Evolutionary conservation across 1,140 invertebrate species (phyloP), one percentile per base, ranked within the genome.

Genomic region (Elysia chlorotica): DNA sequence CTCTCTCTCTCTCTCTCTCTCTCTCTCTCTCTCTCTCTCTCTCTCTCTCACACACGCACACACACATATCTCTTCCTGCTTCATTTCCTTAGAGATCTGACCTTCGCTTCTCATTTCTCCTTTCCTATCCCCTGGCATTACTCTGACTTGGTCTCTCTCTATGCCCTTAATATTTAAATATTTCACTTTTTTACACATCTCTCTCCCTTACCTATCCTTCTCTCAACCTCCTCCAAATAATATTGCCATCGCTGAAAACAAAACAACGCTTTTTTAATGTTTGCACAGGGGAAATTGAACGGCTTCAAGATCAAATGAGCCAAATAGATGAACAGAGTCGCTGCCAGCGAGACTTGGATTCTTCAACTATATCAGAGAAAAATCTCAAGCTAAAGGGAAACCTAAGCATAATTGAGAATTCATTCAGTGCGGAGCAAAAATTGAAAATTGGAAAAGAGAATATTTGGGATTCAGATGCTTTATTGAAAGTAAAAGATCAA

Each of bases 241-340:
- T n/a, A n/a, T n/a, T n/a, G n/a, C n/a, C n/a, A n/a, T n/a, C n/a
- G n/a, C n/a, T n/a, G n/a, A n/a, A n/a, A n/a, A n/a, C n/a, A n/a
- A n/a, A n/a, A n/a, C n/a, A n/a, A n/a, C n/a, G n/a, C n/a, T n/a
- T n/a, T n/a, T n/a, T n/a, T n/a, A n/a, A n/a, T n/a, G n/a, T n/a
- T n/a, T n/a, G n/a, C n/a, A n/a, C 59, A 71, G 69, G 54, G 61
- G 69, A 71, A 53, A 71, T 71, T 71, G 69, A 71, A 33, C 38
- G 69, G 48, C 59, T 71, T 2, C 69, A 71, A 41, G 69, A 71
- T 63, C 57, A 71, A 21, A 71, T 71, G 69, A 71, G 72, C 35
- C 38, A 63, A 30, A 57, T 41, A 31, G 59, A 54, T 71, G 57
- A 76, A 21, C 30, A 65, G 33, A 62, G 59, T 25, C 59, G 23